phyloP scores from a whole-genome alignment of 2,113 vertebrate genomes.

The Bungarus multicinctus region DNA sequence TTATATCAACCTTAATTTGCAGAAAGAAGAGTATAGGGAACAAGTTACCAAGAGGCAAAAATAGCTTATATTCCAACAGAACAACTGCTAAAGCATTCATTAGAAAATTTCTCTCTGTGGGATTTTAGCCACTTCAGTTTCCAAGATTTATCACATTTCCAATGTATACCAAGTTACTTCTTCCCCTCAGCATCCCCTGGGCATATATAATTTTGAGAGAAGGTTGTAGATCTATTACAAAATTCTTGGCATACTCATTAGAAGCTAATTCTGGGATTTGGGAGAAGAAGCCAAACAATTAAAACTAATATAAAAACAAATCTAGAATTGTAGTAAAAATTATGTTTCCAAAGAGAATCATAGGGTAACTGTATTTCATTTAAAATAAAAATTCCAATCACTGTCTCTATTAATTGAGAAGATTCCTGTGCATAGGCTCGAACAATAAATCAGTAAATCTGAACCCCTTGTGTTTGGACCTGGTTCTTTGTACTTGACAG shows the following conservation, averaged over 20 bases:
- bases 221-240: neutral
- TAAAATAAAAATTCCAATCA: neutral
- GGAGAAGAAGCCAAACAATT: neutral
- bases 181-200: neutral
- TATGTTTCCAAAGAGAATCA: neutral
- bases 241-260: neutral
- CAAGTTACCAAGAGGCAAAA: neutral
- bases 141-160: neutral
- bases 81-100: neutral
- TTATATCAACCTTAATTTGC: neutral
- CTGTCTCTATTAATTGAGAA: neutral
- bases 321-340: neutral
- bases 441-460: too few species aligned
- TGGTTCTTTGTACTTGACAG: too few species aligned
- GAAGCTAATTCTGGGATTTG: neutral
- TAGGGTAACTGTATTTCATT: conserved; percentile 14
- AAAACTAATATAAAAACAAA: neutral
- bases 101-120: conserved; percentile 26
- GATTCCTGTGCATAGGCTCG: too few species aligned
- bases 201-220: neutral
- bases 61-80: neutral
- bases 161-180: neutral
- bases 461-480: too few species aligned
- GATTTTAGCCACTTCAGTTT: conserved; percentile 22
- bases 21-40: neutral